These are phyloP conservation scores for Acrocephalus arundinaceus DNA, from an alignment of 2,113 vertebrate species.

Conservation along the genomic window DNA sequence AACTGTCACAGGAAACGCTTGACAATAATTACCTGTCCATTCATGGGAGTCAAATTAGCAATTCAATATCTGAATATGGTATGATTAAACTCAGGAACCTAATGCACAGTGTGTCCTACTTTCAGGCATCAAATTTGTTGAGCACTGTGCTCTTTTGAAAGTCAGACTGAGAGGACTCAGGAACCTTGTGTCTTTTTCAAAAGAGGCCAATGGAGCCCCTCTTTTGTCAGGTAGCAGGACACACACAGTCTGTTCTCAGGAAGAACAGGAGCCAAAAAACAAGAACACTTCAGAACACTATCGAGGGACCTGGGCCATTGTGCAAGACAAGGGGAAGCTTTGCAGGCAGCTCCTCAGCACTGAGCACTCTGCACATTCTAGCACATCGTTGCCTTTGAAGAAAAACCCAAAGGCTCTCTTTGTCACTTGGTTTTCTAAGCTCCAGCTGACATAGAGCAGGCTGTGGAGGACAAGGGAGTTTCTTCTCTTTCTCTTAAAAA, in stretches of 20 bases:
- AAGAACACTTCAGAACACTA: not conserved
- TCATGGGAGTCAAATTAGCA: not conserved
- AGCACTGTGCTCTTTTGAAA: not conserved
- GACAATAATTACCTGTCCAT: slow-evolving; percentile 19
- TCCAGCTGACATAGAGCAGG: not conserved
- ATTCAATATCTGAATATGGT: not conserved
- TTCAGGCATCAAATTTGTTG: not conserved
- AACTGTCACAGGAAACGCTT: not conserved
- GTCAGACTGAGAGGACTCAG: not conserved
- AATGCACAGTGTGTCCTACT: slow-evolving; percentile 5
- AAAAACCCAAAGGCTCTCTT: not conserved
- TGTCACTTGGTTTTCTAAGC: not conserved
- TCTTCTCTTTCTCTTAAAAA: not conserved
- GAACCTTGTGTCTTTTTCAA: not conserved
- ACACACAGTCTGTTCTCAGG: not conserved
- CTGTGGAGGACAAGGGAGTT: not conserved
- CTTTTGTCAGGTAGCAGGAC: not conserved
- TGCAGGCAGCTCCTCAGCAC: not conserved
- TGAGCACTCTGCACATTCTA: not conserved
- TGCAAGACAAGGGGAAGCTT: not conserved
- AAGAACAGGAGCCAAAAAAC: not conserved
- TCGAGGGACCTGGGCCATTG: not conserved
- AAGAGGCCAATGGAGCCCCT: not conserved
- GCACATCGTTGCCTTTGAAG: not conserved
- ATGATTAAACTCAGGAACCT: not conserved